Percentiles rank a stretch among this genome's conserved stretches.
Evolutionary conservation across 2,113 vertebrate species (phyloP).

Genomic region (Tupaia tana): DNA sequence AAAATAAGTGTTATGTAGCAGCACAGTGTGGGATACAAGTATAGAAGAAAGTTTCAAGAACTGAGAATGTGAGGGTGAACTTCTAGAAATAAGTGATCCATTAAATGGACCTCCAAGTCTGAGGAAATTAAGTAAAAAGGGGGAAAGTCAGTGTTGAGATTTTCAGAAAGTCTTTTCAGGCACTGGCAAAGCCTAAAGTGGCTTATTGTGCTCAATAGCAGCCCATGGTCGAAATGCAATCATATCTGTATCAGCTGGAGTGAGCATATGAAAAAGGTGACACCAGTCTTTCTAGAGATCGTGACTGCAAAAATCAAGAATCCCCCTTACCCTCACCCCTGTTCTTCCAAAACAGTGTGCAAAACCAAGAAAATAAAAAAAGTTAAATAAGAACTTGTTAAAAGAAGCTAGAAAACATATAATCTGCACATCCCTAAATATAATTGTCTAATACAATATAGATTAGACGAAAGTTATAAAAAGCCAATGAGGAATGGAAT

Average conservation of each 20-base stretch:
- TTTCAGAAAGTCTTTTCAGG: neutral
- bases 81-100: neutral
- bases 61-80: neutral
- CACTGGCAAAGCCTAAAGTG: neutral
- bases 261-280: neutral
- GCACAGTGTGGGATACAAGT: neutral
- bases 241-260: neutral
- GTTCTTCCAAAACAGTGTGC: neutral
- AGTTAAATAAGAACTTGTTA: neutral
- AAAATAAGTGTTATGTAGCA: neutral
- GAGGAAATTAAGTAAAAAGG: neutral
- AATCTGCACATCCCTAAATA: neutral
- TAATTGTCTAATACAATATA: neutral
- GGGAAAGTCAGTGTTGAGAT: neutral
- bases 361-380: constrained; percentile 20
- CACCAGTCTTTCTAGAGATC: neutral
- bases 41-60: neutral
- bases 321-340: neutral
- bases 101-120: neutral
- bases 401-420: neutral
- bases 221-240: neutral
- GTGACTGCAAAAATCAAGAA: neutral
- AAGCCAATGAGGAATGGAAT: neutral
- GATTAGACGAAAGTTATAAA: neutral
- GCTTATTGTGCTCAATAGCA: neutral